These are phyloP conservation scores for Panthera leo DNA, from an alignment of 2,113 vertebrate genomes.

Conservation along the genomic window DNA sequence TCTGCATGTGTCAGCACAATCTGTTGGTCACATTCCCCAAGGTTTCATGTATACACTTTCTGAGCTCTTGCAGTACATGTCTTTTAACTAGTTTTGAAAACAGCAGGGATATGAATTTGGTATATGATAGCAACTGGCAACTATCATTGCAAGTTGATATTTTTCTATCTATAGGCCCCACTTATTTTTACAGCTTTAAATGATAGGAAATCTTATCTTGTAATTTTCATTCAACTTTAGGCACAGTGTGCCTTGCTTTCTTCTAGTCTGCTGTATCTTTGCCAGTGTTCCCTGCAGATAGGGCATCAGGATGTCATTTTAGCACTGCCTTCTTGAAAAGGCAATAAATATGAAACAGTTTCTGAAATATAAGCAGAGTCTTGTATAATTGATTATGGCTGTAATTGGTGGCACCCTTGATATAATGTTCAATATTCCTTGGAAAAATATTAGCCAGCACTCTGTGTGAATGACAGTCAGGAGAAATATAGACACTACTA, in stretches of 20 bases:
- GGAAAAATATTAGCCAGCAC: neutral
- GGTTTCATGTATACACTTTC: neutral
- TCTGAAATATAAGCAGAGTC: constrained; percentile 1
- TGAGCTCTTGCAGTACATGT: neutral
- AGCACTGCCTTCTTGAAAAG: neutral
- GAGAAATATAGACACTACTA: neutral
- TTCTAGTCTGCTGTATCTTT: neutral
- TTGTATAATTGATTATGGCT: neutral
- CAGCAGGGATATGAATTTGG: neutral
- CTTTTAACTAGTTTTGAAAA: constrained; percentile 27
- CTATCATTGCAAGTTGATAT: neutral
- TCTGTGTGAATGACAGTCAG: neutral
- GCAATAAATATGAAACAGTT: neutral
- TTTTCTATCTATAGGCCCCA: neutral
- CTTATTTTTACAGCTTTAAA: neutral
- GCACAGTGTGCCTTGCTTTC: neutral
- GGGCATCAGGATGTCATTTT: neutral
- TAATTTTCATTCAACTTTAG: constrained; percentile 7
- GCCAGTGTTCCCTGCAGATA: neutral
- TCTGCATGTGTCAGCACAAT: neutral
- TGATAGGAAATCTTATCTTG: neutral
- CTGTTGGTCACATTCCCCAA: constrained; percentile 17
- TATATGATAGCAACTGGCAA: neutral
- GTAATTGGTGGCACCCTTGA: constrained; percentile 18
- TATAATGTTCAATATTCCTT: neutral